A percentile compares a stretch with the other conserved stretches of the same genome.
Evolutionary conservation across 2,888 invertebrate species (phyloP).

Genomic region (Ormyrus labotus): DNA sequence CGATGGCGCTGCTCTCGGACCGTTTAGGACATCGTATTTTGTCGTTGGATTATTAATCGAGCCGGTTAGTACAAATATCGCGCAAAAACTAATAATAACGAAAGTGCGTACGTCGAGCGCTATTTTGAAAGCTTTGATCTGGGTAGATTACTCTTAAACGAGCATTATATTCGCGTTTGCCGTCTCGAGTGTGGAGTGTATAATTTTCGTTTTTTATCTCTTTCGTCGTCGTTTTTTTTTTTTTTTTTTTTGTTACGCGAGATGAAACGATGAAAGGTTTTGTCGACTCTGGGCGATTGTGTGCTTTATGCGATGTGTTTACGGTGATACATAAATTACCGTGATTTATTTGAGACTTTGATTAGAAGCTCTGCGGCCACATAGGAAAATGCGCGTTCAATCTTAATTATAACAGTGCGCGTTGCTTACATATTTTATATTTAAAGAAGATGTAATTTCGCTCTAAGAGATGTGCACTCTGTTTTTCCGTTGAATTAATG

Average conservation of each 20-base stretch:
- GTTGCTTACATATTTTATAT: constrained; percentile 43
- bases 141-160: too few species aligned
- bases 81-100: too few species aligned
- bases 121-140: too few species aligned
- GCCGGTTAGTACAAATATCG: too few species aligned
- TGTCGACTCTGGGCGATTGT: constrained; percentile 22
- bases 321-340: constrained; percentile 56
- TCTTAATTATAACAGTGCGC: constrained; percentile 47
- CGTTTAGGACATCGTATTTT: too few species aligned
- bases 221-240: not conserved
- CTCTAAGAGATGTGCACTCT: constrained; percentile 25
- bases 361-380: constrained; percentile 45
- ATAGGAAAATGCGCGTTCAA: constrained; percentile 37
- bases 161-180: too few species aligned
- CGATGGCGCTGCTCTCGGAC: too few species aligned
- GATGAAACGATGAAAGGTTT: constrained; percentile 39
- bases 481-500: constrained; percentile 39
- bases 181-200: too few species aligned
- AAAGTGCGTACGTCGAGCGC: too few species aligned
- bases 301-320: constrained; percentile 44
- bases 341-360: constrained; percentile 54
- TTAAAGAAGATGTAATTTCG: constrained; percentile 49
- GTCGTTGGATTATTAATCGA: too few species aligned
- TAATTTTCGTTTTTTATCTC: too few species aligned
- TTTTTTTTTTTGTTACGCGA: not conserved